Evolutionary conservation across 2,113 vertebrate species (phyloP).

Genomic region (Rynchops niger): DNA sequence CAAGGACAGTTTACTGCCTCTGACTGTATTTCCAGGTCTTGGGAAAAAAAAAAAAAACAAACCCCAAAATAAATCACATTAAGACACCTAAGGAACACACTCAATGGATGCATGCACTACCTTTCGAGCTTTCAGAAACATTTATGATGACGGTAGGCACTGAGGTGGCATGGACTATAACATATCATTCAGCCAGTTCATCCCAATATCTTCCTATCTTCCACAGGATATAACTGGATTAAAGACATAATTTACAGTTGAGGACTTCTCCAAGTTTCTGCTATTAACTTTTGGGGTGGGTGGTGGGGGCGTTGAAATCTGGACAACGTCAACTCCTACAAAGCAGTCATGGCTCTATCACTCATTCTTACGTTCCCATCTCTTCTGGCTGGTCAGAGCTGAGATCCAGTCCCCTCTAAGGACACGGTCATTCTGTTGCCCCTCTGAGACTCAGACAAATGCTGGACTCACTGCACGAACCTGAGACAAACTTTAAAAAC

Average conservation of each 20-base stretch:
- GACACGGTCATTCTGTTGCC: rapidly evolving
- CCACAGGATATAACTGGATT: neutral
- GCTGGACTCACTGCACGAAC: neutral
- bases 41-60: too few species aligned
- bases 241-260: neutral
- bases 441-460: neutral
- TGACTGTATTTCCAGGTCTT: neutral
- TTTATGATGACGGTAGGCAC: neutral
- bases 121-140: neutral
- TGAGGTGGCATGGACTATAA: neutral
- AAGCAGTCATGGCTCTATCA: neutral
- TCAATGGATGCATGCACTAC: rapidly evolving
- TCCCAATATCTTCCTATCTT: neutral
- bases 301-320: neutral
- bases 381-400: neutral
- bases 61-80: neutral
- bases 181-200: neutral
- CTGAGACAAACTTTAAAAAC: neutral
- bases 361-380: neutral
- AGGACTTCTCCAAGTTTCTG: neutral
- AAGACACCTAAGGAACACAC: neutral
- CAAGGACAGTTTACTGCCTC: neutral
- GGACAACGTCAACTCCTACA: neutral
- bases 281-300: neutral
- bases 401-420: neutral